Percentiles rank a stretch among this genome's conserved stretches.
Conservation (phyloP, 2,113 vertebrate species). For the Cyanoderma ruficeps region DNA sequence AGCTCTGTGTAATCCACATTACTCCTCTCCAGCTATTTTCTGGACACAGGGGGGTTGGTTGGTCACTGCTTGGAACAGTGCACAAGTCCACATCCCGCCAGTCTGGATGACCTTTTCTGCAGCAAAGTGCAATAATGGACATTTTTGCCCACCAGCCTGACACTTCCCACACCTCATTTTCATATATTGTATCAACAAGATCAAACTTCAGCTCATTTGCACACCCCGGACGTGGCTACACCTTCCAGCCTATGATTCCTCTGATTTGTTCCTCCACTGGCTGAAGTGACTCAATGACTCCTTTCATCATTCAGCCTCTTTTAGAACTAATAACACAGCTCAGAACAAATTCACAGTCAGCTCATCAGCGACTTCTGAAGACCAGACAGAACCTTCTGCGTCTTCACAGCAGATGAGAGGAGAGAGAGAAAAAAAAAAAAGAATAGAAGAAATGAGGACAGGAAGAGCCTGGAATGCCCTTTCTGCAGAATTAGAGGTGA, state of each 20-base stretch:
- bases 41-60: background rate
- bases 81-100: background rate
- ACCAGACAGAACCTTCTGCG: background rate
- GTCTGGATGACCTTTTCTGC: background rate
- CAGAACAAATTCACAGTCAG: background rate
- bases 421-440: rapidly evolving
- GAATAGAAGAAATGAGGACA: background rate
- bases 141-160: background rate
- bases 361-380: background rate
- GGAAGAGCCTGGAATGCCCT: background rate
- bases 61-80: background rate
- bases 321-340: background rate
- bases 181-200: background rate
- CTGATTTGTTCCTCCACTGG: background rate
- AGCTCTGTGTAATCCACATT: background rate
- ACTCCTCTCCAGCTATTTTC: background rate
- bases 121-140: background rate
- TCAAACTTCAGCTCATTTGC: background rate
- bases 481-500: background rate
- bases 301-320: background rate
- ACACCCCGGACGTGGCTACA: background rate
- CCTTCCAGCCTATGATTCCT: background rate
- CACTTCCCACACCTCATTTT: background rate
- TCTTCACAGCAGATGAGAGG: background rate
- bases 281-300: background rate